Conservation (phyloP, 2,888 invertebrate species). For the Cloeon dipterum region DNA sequence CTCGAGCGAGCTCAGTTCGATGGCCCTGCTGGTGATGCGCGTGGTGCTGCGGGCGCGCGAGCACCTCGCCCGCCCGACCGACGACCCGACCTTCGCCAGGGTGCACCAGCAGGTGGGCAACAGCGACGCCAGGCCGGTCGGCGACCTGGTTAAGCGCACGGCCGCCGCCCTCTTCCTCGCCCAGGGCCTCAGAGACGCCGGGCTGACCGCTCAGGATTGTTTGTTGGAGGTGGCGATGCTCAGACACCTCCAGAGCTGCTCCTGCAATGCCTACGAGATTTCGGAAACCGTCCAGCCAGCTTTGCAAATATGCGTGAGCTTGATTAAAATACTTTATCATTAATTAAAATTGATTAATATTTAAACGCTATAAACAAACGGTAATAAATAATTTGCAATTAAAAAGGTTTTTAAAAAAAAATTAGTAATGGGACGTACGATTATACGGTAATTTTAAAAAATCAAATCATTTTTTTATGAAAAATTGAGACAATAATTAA, state of each 20-base stretch:
- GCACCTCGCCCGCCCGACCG: neutral
- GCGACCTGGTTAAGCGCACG: constrained; percentile 16
- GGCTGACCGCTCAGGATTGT: constrained; percentile 9
- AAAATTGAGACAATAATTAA: no score
- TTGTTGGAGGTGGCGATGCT: constrained; percentile 16
- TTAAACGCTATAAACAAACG: no score
- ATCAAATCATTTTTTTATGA: no score
- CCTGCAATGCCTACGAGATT: constrained; percentile 24
- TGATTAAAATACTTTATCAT: no score
- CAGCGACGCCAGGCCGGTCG: constrained; percentile 14
- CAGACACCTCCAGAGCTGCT: constrained; percentile 20
- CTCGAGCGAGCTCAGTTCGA: constrained; percentile 10
- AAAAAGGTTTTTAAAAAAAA: no score
- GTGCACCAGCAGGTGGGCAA: constrained; percentile 6
- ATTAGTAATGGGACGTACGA: no score
- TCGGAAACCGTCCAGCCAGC: no score
- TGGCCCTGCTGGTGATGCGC: constrained; percentile 12
- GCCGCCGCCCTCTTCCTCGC: constrained; percentile 18
- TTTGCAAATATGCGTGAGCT: no score
- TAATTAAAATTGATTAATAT: no score
- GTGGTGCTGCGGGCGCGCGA: constrained; percentile 8
- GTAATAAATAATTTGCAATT: no score
- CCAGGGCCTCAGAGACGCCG: constrained; percentile 6
- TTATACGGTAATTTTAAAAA: no score
- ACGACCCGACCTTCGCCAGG: constrained; percentile 1